Evolutionary conservation across 2,113 vertebrate genomes (phyloP).

Genomic region (Isichthys henryi): DNA sequence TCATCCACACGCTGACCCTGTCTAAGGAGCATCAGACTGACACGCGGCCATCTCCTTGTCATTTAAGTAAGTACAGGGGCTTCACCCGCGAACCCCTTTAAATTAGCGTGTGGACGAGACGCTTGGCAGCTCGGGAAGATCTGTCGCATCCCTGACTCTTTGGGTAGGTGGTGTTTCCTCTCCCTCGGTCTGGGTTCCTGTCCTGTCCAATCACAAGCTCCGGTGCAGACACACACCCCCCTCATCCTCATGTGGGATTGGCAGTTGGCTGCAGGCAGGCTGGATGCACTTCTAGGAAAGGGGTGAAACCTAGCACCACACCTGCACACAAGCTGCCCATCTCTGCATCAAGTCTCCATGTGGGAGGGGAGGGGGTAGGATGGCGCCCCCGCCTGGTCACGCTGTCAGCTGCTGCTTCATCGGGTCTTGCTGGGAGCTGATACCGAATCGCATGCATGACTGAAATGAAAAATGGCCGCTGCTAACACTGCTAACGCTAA

Average conservation of each 20-base stretch:
- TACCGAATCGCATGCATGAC: slow-evolving; percentile 11
- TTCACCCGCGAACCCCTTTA: not conserved
- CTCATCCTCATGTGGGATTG: not conserved
- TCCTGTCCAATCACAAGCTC: not conserved
- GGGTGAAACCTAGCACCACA: not conserved
- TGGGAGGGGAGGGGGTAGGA: not conserved
- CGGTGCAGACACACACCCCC: slow-evolving; percentile 4
- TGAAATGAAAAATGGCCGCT: not conserved
- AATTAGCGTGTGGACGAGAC: not conserved
- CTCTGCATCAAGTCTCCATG: slow-evolving; percentile 20
- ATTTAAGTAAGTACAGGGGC: not conserved
- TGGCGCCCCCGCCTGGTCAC: not conserved
- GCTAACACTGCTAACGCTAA: not conserved
- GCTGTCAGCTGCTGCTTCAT: not conserved
- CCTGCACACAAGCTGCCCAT: slow-evolving; percentile 27
- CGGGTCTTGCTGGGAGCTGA: slow-evolving; percentile 18
- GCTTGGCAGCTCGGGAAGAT: not conserved
- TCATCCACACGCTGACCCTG: not conserved
- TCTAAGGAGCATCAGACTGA: not conserved
- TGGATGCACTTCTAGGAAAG: not conserved
- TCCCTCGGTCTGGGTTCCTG: not conserved
- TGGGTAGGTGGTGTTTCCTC: not conserved
- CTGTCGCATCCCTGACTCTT: not conserved
- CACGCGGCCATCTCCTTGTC: not conserved
- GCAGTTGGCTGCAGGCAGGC: not conserved